Conservation (phyloP, 2,797 vertebrate genomes). For the Anas acuta region DNA sequence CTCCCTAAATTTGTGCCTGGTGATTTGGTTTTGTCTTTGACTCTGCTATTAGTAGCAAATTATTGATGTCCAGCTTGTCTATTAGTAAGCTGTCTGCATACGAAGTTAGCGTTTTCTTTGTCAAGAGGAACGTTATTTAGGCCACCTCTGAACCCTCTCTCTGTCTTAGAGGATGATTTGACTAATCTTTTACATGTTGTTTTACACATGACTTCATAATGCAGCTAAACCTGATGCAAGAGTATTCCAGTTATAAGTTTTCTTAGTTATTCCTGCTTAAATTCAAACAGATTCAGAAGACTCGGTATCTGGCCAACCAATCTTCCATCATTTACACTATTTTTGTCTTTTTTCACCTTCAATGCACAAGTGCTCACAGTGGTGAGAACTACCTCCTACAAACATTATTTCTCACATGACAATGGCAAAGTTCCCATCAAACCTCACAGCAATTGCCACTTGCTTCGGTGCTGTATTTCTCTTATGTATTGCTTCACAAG, state of each 20-base stretch:
- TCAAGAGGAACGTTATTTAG: no score
- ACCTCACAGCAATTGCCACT: not conserved
- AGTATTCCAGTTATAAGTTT: not conserved
- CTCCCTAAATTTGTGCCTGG: no score
- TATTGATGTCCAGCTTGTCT: no score
- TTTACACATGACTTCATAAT: not conserved
- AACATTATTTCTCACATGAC: not conserved
- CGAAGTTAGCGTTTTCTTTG: no score
- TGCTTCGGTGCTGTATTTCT: not conserved
- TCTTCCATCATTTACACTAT: not conserved
- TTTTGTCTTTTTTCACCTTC: not conserved
- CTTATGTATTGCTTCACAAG: not conserved
- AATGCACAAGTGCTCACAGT: not conserved
- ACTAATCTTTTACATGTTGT: not conserved
- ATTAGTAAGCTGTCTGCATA: no score
- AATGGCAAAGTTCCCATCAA: not conserved
- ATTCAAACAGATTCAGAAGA: not conserved
- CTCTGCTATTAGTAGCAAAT: no score
- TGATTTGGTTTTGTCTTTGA: no score
- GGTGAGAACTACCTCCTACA: not conserved
- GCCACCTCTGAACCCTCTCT: no score
- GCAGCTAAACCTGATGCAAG: not conserved
- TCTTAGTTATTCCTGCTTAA: not conserved
- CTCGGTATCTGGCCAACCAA: not conserved
- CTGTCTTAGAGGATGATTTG: not conserved